phyloP scores from a whole-genome alignment of 2,888 invertebrate genomes.

The Schizaphis graminum region DNA sequence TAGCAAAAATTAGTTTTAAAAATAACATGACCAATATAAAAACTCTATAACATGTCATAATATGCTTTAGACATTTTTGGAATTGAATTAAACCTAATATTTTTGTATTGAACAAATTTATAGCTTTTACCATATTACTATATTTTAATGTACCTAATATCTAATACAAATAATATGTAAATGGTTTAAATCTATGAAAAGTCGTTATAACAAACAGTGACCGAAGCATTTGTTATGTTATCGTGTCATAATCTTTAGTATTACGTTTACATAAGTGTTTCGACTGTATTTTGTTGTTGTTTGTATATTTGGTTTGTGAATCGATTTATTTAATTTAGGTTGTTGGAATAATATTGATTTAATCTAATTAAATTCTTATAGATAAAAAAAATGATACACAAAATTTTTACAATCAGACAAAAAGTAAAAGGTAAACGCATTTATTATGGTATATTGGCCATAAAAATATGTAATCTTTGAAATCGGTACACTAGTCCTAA shows the following conservation, averaged over 20 bases:
- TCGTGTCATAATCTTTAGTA: no score
- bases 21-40: neutral
- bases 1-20: neutral
- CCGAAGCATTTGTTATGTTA: no score
- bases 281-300: neutral
- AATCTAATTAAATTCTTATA: neutral
- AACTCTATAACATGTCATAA: neutral
- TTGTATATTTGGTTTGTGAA: neutral
- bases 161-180: neutral
- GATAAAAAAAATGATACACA: neutral
- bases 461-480: neutral
- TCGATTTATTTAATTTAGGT: neutral
- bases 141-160: neutral
- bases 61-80: neutral
- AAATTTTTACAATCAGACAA: neutral
- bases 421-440: neutral
- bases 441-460: neutral
- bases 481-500: neutral
- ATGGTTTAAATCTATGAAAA: no score
- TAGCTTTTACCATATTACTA: neutral
- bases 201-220: neutral
- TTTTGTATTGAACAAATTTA: neutral
- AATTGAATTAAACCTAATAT: neutral
- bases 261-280: neutral
- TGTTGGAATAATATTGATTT: neutral